These are phyloP conservation scores for Onychostruthus taczanowskii DNA, from an alignment of 2,113 vertebrate species.

Conservation along the genomic window DNA sequence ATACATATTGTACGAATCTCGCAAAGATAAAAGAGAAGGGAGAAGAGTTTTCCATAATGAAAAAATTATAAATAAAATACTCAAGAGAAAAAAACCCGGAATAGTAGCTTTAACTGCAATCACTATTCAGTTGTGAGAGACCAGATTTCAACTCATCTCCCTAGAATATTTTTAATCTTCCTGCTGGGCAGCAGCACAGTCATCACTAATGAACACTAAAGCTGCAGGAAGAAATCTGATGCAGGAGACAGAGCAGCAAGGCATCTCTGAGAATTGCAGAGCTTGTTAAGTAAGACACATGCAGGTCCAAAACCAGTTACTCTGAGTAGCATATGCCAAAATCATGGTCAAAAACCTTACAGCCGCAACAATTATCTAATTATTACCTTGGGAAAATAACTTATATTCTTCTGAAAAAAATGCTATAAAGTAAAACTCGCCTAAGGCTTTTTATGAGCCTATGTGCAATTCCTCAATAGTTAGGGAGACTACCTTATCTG, in stretches of 20 bases:
- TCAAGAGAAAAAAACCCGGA: background rate
- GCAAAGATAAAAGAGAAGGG: background rate
- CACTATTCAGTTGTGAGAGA: background rate
- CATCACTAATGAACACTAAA: background rate
- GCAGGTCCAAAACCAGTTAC: background rate
- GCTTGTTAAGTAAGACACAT: background rate
- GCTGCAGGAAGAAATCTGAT: background rate
- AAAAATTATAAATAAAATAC: background rate
- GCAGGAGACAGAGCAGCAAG: background rate
- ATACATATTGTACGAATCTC: accelerated
- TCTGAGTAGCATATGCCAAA: background rate
- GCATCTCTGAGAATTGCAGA: background rate
- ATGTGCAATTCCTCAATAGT: background rate
- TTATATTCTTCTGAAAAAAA: background rate
- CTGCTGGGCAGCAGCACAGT: background rate
- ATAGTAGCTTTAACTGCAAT: background rate
- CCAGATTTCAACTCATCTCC: background rate
- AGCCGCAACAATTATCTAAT: background rate
- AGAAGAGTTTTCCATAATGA: background rate
- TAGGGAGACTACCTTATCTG: background rate
- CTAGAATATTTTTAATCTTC: conserved; percentile 17
- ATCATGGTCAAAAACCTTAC: conserved; percentile 7
- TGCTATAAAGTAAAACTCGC: background rate
- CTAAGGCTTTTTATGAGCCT: background rate
- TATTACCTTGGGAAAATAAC: background rate